These are phyloP conservation scores for Meloidogyne floridensis DNA, from an alignment of 1,140 invertebrate species.

Conservation along the genomic window DNA sequence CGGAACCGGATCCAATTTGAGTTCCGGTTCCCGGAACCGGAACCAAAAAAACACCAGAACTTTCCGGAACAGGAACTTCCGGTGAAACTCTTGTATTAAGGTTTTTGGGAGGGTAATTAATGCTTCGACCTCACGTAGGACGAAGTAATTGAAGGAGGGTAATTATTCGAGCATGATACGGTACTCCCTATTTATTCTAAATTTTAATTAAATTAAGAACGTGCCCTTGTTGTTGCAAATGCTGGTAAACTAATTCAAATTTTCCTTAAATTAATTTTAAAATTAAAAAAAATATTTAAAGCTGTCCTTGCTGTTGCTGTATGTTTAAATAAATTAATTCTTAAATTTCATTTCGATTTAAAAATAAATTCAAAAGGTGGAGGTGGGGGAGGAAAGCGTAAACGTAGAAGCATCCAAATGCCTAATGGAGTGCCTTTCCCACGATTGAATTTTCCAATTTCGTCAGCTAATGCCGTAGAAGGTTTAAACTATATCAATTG, in stretches of 20 bases:
- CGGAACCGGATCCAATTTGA: no score
- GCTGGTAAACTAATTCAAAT: slow-evolving; percentile 9
- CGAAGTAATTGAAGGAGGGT: no score
- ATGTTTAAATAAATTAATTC: not conserved
- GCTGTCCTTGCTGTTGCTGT: slow-evolving; percentile 21
- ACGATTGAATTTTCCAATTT: slow-evolving; percentile 7
- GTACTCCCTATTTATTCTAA: no score
- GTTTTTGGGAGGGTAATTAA: no score
- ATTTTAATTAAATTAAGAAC: slow-evolving; percentile 5
- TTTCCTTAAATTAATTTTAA: not conserved
- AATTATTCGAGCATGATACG: no score
- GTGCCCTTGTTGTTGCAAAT: slow-evolving; percentile 26
- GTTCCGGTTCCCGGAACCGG: no score
- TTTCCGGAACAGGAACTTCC: no score
- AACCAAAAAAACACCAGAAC: no score
- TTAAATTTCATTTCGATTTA: not conserved
- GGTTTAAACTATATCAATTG: not conserved
- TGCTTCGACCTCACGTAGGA: no score
- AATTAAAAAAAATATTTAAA: not conserved
- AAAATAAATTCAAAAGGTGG: slow-evolving; percentile 13
- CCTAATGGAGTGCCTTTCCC: slow-evolving; percentile 20
- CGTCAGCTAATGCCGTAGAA: not conserved
- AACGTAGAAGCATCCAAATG: not conserved
- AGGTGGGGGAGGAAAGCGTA: not conserved
- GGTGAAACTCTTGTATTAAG: no score